A percentile compares a stretch with the other conserved stretches of the same genome.
Conservation (phyloP, 2,888 invertebrate genomes). For the Ptilodon capucinus region DNA sequence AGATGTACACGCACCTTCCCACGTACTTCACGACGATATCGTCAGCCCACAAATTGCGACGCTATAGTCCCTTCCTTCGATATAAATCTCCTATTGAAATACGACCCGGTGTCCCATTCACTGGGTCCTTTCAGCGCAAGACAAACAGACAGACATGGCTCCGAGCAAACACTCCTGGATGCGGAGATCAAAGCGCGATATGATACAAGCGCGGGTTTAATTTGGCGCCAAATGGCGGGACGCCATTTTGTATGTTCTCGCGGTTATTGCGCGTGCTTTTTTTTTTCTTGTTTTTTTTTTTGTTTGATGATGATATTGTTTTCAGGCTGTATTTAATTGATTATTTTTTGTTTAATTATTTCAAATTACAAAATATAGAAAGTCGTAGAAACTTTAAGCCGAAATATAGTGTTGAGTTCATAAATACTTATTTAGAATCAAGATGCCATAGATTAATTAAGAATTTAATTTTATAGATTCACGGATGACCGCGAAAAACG, state of each 20-base stretch:
- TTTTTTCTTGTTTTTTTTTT: conserved; percentile 4
- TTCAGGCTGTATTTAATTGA: too few relatives aligned
- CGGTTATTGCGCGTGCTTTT: conserved; percentile 25
- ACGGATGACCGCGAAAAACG: too few relatives aligned
- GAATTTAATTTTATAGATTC: too few relatives aligned
- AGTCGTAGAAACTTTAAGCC: too few relatives aligned
- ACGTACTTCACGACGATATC: conserved; percentile 62
- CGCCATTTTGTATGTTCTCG: conserved; percentile 72
- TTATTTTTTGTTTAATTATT: too few relatives aligned
- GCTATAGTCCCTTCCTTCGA: conserved; percentile 69
- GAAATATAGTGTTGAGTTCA: too few relatives aligned
- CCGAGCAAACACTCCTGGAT: conserved; percentile 67
- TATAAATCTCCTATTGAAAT: conserved; percentile 77
- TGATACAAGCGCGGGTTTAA: conserved; percentile 71
- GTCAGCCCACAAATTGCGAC: conserved; percentile 78
- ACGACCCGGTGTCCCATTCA: conserved; percentile 59
- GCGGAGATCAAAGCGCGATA: conserved; percentile 79
- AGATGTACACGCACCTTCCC: conserved; percentile 8
- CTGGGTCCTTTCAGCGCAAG: conserved; percentile 66
- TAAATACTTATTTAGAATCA: too few relatives aligned
- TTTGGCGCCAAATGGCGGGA: conserved; percentile 76
- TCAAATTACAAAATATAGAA: too few relatives aligned
- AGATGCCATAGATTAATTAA: too few relatives aligned
- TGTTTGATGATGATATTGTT: neutral
- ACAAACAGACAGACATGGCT: conserved; percentile 69